phyloP scores from a whole-genome alignment of 2,113 vertebrate species.

The Chascanopsetta lugubris region DNA sequence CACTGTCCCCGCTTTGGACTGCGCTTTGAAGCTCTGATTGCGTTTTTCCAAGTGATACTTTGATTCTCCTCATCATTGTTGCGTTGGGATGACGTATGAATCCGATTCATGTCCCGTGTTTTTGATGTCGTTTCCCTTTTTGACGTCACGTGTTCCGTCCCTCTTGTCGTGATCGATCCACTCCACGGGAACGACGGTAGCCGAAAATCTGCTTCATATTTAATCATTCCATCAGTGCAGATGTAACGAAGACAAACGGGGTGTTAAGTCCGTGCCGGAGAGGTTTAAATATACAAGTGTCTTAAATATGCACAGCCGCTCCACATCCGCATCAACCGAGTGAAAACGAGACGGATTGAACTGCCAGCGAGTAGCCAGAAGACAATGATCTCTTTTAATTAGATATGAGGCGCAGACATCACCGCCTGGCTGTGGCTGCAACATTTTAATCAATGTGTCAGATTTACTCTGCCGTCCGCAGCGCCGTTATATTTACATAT shows the following conservation, averaged over 20 bases:
- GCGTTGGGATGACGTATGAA: conserved; percentile 6
- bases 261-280: conserved; percentile 33
- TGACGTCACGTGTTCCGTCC: not conserved
- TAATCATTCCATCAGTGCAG: conserved; percentile 33
- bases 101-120: conserved; percentile 4
- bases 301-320: conserved; percentile 54
- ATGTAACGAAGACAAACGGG: conserved; percentile 44
- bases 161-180: conserved; percentile 15
- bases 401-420: conserved; percentile 64
- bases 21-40: not conserved
- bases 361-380: conserved; percentile 60
- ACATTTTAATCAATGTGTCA: conserved; percentile 77
- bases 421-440: conserved; percentile 56
- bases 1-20: not conserved
- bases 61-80: not conserved
- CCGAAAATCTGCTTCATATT: conserved; percentile 18
- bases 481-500: conserved; percentile 68
- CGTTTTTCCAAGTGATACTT: not conserved
- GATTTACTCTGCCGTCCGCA: conserved; percentile 58
- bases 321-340: conserved; percentile 41
- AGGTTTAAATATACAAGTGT: conserved; percentile 30
- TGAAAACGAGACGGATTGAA: conserved; percentile 66
- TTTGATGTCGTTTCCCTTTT: not conserved
- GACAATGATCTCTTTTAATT: conserved; percentile 79
- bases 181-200: not conserved